Evolutionary conservation across 1,140 invertebrate species (phyloP).

Genomic region (Papilio machaon): DNA sequence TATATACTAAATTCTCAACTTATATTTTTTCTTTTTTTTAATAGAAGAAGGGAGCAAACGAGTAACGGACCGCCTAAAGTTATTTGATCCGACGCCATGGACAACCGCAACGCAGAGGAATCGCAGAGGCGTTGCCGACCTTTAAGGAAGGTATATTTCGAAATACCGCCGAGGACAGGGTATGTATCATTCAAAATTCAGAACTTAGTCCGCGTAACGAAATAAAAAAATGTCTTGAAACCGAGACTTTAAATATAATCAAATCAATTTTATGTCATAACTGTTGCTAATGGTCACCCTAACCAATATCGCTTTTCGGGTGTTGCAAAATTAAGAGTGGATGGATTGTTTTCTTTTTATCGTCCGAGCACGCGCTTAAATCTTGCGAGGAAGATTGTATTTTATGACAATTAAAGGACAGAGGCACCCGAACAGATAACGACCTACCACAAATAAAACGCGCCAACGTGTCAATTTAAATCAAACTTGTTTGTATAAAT

Average conservation of each 20-base stretch:
- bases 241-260: not conserved
- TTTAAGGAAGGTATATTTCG: no score
- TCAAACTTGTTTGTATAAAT: not conserved
- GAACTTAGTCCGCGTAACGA: not conserved
- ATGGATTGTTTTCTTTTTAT: conserved; percentile 57
- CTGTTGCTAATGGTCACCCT: conserved; percentile 58
- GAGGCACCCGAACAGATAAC: conserved; percentile 39
- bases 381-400: conserved; percentile 52
- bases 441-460: conserved; percentile 33
- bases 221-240: not conserved
- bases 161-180: no score
- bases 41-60: no score
- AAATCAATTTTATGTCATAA: not conserved
- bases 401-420: conserved; percentile 55
- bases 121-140: no score
- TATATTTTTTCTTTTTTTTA: not conserved
- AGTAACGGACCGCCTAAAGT: no score
- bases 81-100: no score
- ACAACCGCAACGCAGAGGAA: no score
- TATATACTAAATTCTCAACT: not conserved
- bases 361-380: conserved; percentile 52
- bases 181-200: not conserved
- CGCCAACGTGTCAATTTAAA: not conserved
- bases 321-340: conserved; percentile 63
- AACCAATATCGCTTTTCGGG: conserved; percentile 56